A percentile compares a stretch with the other conserved stretches of the same genome.
These are phyloP conservation scores for Heteromurus nitidus DNA, from an alignment of 2,888 invertebrate species.

Conservation along the genomic window DNA sequence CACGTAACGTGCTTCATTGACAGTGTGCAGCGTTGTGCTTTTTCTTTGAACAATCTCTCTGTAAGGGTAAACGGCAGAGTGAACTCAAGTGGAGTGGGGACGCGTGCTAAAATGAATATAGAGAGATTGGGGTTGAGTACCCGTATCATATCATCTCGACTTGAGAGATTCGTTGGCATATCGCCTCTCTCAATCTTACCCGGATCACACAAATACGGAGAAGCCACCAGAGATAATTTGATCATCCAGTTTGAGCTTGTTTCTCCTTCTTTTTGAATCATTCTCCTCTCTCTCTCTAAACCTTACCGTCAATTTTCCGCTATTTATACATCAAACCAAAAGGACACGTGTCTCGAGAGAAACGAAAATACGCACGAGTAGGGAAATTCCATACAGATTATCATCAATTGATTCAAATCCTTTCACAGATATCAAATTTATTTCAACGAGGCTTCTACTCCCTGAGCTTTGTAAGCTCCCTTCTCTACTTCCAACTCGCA, in stretches of 20 bases:
- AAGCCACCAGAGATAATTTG: conserved; percentile 41
- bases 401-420: conserved; percentile 3
- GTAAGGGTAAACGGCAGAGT: conserved; percentile 29
- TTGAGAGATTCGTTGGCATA: not conserved
- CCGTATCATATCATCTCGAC: conserved; percentile 35
- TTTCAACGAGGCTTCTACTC: not conserved
- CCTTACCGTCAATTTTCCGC: conserved; percentile 51
- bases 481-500: not conserved
- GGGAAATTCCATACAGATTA: conserved; percentile 6
- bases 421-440: no score
- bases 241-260: conserved; percentile 32
- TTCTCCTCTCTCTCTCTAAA: not conserved
- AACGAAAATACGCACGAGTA: conserved; percentile 1
- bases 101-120: conserved; percentile 57
- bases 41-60: conserved; percentile 24
- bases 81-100: conserved; percentile 32
- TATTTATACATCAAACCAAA: conserved; percentile 48
- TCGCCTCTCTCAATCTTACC: not conserved
- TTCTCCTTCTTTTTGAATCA: conserved; percentile 1
- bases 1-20: conserved; percentile 14
- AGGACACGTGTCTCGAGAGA: conserved; percentile 50
- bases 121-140: conserved; percentile 44
- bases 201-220: not conserved
- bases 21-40: no score
- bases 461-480: no score